A percentile compares a stretch with the other conserved stretches of the same genome.
phyloP scores from a whole-genome alignment of 2,888 invertebrate genomes.

The Hanleya hanleyi region DNA sequence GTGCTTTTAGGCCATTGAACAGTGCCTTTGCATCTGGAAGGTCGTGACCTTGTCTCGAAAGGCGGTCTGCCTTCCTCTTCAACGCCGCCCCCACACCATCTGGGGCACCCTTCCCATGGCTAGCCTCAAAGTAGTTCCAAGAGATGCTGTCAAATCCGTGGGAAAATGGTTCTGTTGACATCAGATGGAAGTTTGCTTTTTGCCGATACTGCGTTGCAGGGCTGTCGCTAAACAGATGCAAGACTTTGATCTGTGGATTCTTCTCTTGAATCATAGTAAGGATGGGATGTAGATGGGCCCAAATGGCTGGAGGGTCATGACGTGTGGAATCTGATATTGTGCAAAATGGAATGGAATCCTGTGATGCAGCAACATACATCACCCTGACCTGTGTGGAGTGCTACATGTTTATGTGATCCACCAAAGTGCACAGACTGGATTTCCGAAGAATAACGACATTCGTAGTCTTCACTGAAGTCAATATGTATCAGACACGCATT shows the following conservation, averaged over 20 bases:
- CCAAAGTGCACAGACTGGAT: slow-evolving; percentile 2
- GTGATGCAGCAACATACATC: not conserved
- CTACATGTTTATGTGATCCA: not conserved
- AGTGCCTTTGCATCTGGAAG: slow-evolving; percentile 21
- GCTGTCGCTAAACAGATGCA: slow-evolving; percentile 51
- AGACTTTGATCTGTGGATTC: slow-evolving; percentile 23
- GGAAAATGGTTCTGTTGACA: too few relatives aligned
- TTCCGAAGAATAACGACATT: not conserved
- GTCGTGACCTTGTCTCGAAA: slow-evolving; percentile 33
- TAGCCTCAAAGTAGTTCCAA: slow-evolving; percentile 68
- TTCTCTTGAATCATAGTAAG: slow-evolving; percentile 22
- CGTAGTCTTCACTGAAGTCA: slow-evolving; percentile 3
- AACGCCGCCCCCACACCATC: slow-evolving; percentile 62
- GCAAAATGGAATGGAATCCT: slow-evolving; percentile 41
- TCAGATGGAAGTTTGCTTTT: slow-evolving; percentile 68
- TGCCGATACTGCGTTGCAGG: slow-evolving; percentile 69
- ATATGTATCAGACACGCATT: not conserved
- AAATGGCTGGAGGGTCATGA: slow-evolving; percentile 71
- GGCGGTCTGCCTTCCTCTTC: slow-evolving; percentile 51
- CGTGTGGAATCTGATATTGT: slow-evolving; percentile 61
- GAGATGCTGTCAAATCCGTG: slow-evolving; percentile 26
- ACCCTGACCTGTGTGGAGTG: slow-evolving; percentile 1
- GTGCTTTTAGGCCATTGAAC: not conserved
- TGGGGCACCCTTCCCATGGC: slow-evolving; percentile 68
- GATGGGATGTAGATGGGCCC: slow-evolving; percentile 69